Evolutionary conservation across 2,888 invertebrate genomes (phyloP).

Genomic region (Autographa pulchrina): DNA sequence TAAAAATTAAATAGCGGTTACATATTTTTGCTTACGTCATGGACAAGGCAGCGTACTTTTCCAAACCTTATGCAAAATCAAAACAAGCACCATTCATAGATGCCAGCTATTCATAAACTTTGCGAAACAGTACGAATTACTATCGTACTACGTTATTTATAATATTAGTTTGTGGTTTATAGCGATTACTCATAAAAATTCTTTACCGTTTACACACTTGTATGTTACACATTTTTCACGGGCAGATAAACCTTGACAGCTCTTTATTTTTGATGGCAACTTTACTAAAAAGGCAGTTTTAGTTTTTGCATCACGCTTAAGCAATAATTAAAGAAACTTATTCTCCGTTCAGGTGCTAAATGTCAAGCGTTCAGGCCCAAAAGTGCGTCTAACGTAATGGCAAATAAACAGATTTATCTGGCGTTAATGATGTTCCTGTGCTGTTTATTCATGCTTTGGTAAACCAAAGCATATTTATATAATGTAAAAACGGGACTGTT

Average conservation of each 20-base stretch:
- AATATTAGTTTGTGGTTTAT: background rate
- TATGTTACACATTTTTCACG: background rate
- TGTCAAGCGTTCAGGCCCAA: too few species aligned
- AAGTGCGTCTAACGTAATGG: too few species aligned
- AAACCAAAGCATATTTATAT: too few species aligned
- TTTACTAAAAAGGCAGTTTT: too few species aligned
- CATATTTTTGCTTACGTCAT: conserved; percentile 8
- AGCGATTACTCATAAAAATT: conserved; percentile 1
- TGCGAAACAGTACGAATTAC: conserved; percentile 22
- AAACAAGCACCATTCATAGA: conserved; percentile 34
- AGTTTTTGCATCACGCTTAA: too few species aligned
- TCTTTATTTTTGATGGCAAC: too few species aligned
- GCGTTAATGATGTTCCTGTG: too few species aligned
- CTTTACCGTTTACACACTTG: background rate
- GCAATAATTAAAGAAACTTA: too few species aligned
- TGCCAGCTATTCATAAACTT: conserved; percentile 38
- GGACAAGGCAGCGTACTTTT: background rate
- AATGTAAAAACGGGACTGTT: background rate
- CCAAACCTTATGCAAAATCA: conserved; percentile 17
- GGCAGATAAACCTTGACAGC: too few species aligned
- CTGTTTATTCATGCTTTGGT: too few species aligned
- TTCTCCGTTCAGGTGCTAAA: too few species aligned
- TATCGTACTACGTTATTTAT: background rate
- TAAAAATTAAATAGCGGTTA: background rate
- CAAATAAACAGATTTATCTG: too few species aligned